These are phyloP conservation scores for Otocyon megalotis DNA, from an alignment of 2,113 vertebrate genomes.

Conservation along the genomic window DNA sequence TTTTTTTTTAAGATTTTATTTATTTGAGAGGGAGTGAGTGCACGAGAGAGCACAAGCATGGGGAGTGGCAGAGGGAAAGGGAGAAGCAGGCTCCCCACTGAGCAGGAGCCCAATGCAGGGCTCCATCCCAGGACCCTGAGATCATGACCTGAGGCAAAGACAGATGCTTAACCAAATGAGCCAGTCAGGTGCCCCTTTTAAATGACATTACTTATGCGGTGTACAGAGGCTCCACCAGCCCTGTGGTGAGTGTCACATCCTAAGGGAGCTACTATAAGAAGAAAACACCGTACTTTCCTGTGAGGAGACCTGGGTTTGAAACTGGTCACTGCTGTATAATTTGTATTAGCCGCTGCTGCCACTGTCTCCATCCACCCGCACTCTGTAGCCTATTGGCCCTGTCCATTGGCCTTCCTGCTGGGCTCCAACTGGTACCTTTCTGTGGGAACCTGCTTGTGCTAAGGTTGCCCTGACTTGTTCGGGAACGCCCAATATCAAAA, in stretches of 20 bases:
- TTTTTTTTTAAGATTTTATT: neutral
- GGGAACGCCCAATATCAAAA: neutral
- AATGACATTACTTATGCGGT: neutral
- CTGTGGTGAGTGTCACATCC: neutral
- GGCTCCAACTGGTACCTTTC: neutral
- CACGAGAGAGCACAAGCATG: neutral
- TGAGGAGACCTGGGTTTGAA: neutral
- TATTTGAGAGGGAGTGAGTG: neutral
- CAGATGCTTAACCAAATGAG: neutral
- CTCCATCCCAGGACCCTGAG: neutral
- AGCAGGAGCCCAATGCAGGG: neutral
- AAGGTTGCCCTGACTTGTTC: neutral
- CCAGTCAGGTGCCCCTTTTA: neutral
- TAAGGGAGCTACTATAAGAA: neutral
- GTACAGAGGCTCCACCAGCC: rapidly evolving
- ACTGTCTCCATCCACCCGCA: too few relatives aligned
- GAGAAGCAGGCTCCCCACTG: too few relatives aligned
- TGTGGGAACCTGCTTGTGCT: neutral
- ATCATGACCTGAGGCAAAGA: neutral
- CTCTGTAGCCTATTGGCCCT: neutral
- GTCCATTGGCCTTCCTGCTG: neutral
- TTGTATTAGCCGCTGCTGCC: too few relatives aligned
- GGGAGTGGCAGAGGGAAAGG: neutral
- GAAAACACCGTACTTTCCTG: neutral
- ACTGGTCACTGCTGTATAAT: neutral